Evolutionary conservation across 2,888 invertebrate genomes (phyloP).

Genomic region (Papilio elwesi): DNA sequence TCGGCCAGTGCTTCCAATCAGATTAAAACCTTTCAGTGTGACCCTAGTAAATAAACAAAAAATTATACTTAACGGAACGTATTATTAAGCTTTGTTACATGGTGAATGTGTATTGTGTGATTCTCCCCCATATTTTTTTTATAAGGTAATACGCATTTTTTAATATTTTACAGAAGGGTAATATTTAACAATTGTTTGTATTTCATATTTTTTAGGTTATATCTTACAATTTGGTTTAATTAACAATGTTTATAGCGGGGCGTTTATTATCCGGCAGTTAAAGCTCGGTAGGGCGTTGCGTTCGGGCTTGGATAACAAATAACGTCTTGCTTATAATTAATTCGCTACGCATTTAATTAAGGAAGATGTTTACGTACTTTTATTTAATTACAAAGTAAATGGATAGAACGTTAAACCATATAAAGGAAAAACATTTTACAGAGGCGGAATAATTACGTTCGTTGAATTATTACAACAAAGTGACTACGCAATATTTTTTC

Average conservation of each 20-base stretch:
- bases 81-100: too few species aligned
- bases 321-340: slow-evolving; percentile 52
- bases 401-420: slow-evolving; percentile 18
- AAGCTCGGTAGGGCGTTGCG: slow-evolving; percentile 48
- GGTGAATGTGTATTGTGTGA: too few species aligned
- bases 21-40: too few species aligned
- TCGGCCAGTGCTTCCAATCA: too few species aligned
- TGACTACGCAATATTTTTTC: slow-evolving; percentile 65
- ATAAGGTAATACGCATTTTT: too few species aligned
- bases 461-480: slow-evolving; percentile 19
- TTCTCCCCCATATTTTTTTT: too few species aligned
- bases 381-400: slow-evolving; percentile 28
- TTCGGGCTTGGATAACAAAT: slow-evolving; percentile 49
- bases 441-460: slow-evolving; percentile 8
- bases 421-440: slow-evolving; percentile 17
- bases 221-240: slow-evolving; percentile 47
- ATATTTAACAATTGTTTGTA: not conserved
- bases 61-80: too few species aligned
- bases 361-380: slow-evolving; percentile 32
- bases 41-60: too few species aligned
- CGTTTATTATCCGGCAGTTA: slow-evolving; percentile 55
- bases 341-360: slow-evolving; percentile 45
- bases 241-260: slow-evolving; percentile 50
- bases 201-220: slow-evolving; percentile 36
- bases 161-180: too few species aligned